Conservation (phyloP, 1,140 invertebrate genomes). For the Drosophila saltans region DNA sequence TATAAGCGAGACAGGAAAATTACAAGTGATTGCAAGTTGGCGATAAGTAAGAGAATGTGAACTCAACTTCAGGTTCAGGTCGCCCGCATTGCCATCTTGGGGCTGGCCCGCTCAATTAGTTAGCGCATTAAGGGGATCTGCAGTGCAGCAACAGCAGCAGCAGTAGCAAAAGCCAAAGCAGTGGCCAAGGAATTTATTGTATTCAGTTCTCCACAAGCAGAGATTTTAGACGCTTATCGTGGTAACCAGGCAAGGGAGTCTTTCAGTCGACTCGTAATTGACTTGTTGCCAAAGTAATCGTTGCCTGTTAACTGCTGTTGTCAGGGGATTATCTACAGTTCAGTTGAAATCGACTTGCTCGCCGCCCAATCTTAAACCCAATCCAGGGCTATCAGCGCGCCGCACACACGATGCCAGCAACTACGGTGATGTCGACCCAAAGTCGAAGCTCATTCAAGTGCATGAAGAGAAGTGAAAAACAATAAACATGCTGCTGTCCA, state of each 20-base stretch:
- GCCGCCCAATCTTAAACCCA: slow-evolving; percentile 14
- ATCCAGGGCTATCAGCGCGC: slow-evolving; percentile 33
- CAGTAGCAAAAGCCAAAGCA: slow-evolving; percentile 24
- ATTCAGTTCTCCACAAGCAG: slow-evolving; percentile 36
- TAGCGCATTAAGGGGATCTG: slow-evolving; percentile 73
- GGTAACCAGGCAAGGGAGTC: slow-evolving; percentile 54
- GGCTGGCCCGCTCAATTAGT: slow-evolving; percentile 64
- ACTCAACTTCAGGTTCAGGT: slow-evolving; percentile 16
- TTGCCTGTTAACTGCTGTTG: slow-evolving; percentile 81
- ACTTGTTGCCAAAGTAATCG: slow-evolving; percentile 80
- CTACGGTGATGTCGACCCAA: not conserved
- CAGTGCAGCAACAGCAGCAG: slow-evolving; percentile 31
- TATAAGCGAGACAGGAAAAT: slow-evolving; percentile 42
- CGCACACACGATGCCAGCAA: slow-evolving; percentile 4
- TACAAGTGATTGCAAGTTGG: slow-evolving; percentile 68
- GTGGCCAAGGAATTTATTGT: slow-evolving; percentile 68
- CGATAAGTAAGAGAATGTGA: slow-evolving; percentile 42
- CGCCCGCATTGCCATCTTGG: slow-evolving; percentile 27
- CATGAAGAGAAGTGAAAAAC: slow-evolving; percentile 73
- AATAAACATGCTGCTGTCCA: slow-evolving; percentile 70
- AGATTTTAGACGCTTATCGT: slow-evolving; percentile 56
- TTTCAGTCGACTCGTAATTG: slow-evolving; percentile 62
- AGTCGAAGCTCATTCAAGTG: slow-evolving; percentile 64
- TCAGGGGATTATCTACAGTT: slow-evolving; percentile 80
- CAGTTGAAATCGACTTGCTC: slow-evolving; percentile 67